A percentile compares a stretch with the other conserved stretches of the same genome.
Evolutionary conservation across 2,113 vertebrate genomes (phyloP).

Genomic region (Pardalotus punctatus): DNA sequence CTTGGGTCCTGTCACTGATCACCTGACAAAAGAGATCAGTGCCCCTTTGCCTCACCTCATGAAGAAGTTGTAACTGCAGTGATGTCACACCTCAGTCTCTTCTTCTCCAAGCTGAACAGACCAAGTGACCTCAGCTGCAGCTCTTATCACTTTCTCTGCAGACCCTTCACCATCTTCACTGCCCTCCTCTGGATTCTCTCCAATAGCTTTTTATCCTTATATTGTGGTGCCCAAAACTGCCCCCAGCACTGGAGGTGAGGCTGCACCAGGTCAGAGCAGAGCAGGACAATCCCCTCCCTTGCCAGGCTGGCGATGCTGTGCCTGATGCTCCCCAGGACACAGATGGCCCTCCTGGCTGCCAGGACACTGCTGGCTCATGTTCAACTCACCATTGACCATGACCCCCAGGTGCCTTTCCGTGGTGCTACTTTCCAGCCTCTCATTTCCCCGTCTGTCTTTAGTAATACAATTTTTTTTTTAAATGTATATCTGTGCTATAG

Average conservation of each 20-base stretch:
- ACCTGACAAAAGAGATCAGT: too few species aligned
- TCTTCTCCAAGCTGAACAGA: not conserved
- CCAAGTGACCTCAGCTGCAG: not conserved
- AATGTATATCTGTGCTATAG: not conserved
- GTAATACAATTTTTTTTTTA: not conserved
- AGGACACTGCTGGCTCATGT: not conserved
- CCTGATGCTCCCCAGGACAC: fast-evolving
- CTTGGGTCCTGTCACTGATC: not conserved
- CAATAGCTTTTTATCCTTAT: not conserved
- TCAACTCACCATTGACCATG: fast-evolving
- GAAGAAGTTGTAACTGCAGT: not conserved
- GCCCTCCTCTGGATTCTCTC: too few species aligned
- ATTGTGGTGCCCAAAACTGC: fast-evolving
- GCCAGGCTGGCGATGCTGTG: fast-evolving
- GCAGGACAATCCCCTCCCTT: not conserved
- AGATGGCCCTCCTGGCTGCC: fast-evolving
- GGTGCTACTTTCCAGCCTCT: not conserved
- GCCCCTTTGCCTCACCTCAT: not conserved
- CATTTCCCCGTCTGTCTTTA: not conserved
- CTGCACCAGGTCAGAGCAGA: fast-evolving
- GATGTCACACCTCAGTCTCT: not conserved
- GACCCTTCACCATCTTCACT: not conserved
- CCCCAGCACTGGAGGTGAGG: fast-evolving
- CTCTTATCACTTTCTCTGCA: not conserved
- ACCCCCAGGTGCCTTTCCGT: fast-evolving